phyloP scores from a whole-genome alignment of 2,113 vertebrate species.

The Poeciliopsis turrubarensis region DNA sequence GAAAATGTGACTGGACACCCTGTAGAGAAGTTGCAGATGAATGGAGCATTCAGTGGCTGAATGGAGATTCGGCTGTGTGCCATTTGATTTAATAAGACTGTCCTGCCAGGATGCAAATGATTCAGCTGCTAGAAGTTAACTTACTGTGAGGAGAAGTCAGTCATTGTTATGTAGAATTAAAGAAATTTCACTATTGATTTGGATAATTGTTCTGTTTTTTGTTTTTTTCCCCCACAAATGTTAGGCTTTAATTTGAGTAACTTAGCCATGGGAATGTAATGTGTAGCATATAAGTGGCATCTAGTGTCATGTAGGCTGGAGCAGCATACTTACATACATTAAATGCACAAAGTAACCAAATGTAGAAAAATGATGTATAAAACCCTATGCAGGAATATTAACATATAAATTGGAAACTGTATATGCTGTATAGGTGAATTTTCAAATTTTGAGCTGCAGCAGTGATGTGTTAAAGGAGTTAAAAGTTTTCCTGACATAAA shows the following conservation, averaged over 20 bases:
- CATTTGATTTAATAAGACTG: slow-evolving; percentile 54
- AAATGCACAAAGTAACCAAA: slow-evolving; percentile 93
- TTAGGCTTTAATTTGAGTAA: slow-evolving; percentile 77
- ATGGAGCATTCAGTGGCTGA: slow-evolving; percentile 66
- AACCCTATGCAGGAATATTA: slow-evolving; percentile 96
- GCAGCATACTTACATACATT: slow-evolving; percentile 80
- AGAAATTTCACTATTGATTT: slow-evolving; percentile 68
- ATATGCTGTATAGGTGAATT: slow-evolving; percentile 96
- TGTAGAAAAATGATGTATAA: slow-evolving; percentile 87
- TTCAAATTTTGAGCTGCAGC: slow-evolving; percentile 90
- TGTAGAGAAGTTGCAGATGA: slow-evolving; percentile 60
- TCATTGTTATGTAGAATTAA: slow-evolving; percentile 66
- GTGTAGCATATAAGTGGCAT: slow-evolving; percentile 76
- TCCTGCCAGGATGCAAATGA: slow-evolving; percentile 67
- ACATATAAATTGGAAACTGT: slow-evolving; percentile 89
- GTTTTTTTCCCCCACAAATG: slow-evolving; percentile 29
- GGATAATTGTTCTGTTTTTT: slow-evolving; percentile 52
- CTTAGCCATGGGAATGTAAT: slow-evolving; percentile 79
- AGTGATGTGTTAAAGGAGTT: slow-evolving; percentile 91
- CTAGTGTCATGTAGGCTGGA: slow-evolving; percentile 80
- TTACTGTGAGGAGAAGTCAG: slow-evolving; percentile 70
- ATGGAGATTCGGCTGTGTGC: slow-evolving; percentile 65
- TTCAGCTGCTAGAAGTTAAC: slow-evolving; percentile 74
- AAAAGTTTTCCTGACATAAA: slow-evolving; percentile 84
- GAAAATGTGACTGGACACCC: slow-evolving; percentile 70